Percentiles rank a stretch among this genome's conserved stretches.
phyloP scores from a whole-genome alignment of 2,797 vertebrate genomes.

The Enteromius fasciolatus region DNA sequence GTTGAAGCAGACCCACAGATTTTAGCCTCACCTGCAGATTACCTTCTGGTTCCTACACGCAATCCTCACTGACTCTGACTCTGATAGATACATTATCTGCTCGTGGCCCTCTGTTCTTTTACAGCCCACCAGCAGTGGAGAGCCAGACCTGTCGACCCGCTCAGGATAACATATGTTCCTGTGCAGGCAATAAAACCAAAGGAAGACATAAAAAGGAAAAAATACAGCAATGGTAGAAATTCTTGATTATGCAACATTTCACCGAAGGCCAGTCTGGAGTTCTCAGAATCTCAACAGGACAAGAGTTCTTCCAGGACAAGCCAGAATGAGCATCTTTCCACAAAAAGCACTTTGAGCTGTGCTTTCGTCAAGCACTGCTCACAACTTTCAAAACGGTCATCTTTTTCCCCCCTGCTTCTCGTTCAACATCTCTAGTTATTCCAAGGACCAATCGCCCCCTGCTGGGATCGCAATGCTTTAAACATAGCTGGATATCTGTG shows the following conservation, averaged over 20 bases:
- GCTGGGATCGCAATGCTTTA: conserved; percentile 80
- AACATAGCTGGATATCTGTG: conserved; percentile 79
- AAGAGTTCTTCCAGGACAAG: conserved; percentile 18
- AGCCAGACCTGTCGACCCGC: conserved; percentile 7
- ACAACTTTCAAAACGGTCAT: conserved; percentile 44
- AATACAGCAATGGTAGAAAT: not conserved
- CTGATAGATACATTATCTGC: conserved; percentile 26
- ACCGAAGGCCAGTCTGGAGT: not conserved
- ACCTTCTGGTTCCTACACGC: not conserved
- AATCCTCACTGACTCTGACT: not conserved
- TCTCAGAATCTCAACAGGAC: conserved; percentile 21
- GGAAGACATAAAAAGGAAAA: conserved; percentile 49
- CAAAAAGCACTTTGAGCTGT: conserved; percentile 22
- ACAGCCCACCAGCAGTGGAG: conserved; percentile 27
- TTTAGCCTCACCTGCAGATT: not conserved
- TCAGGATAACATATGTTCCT: conserved; percentile 3
- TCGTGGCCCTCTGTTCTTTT: conserved; percentile 5
- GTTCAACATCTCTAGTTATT: conserved; percentile 59
- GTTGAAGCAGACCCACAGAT: not conserved
- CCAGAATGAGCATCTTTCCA: conserved; percentile 34
- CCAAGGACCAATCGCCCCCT: conserved; percentile 69
- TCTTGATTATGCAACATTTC: not conserved
- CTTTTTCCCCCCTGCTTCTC: conserved; percentile 51
- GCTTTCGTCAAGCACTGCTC: conserved; percentile 39
- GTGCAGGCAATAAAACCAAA: conserved; percentile 4